Base-by-base conservation (phyloP, 2,888 invertebrate species). In the Bellardia pandia region DNA sequence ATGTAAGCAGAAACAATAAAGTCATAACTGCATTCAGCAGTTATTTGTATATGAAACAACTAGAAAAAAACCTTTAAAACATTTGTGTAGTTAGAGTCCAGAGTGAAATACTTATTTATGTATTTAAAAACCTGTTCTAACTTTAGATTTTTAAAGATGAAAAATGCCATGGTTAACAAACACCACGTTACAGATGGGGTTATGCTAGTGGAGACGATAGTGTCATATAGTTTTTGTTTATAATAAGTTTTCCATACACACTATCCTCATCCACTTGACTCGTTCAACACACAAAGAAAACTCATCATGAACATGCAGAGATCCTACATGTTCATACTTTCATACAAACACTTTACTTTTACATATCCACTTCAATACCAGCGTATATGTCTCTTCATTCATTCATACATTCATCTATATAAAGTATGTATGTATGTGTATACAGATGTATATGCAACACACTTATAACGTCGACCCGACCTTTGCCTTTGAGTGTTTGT, bases 401-500 rank as follows among this genome's bases (percentile, higher is more conserved):
- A 60, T 5, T 53, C 45, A 45, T 33, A 16, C n/a, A 64, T 42
- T 72, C 30, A 62, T 33, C 13, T 53, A 16, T 51, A 14, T 23
- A 37, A 8, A 13, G 3, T 42, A 14, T 5, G n/a, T 40, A 13
- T 42, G 8, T 51, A 14, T 23, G 23, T 23, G 58, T 23, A 1
- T 23, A 23, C 45, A 13, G 60, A 33, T 42, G 8, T 42, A 14
- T 23, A 37, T 23, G 58, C 13, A 48, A 75, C 33, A 62, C 68
- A 75, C 66, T 81, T 75, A 75, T 82, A 78, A 82, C 58, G 85
- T 75, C 87, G 78, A 85, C 81, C 75, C 85, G 87, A 87, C 87
- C 87, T 87, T 87, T 85, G 85, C 71, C 81, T 85, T 82, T 82
- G 60, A 85, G 87, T 82, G 78, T 85, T 85, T 87, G 85, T 87